phyloP scores from a whole-genome alignment of 2,888 invertebrate species.

The Megamerina dolium region DNA sequence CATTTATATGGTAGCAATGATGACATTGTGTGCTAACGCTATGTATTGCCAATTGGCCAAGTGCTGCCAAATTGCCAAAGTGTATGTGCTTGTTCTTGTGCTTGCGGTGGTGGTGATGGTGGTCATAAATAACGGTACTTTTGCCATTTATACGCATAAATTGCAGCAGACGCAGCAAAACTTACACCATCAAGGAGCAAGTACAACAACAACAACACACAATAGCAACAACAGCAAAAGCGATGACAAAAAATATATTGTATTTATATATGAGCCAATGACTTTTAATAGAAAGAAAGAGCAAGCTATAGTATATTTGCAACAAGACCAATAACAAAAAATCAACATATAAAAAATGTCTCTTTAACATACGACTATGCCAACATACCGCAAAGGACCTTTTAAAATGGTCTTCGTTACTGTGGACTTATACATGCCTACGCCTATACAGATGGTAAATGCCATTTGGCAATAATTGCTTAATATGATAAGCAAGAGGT shows the following conservation, averaged over 20 bases:
- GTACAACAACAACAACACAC: slow-evolving; percentile 1
- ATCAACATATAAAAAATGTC: no score
- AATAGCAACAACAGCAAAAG: slow-evolving; percentile 3
- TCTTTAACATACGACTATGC: no score
- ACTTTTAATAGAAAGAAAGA: no score
- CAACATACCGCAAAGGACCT: slow-evolving; percentile 2
- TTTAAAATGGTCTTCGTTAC: no score
- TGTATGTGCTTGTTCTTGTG: not conserved
- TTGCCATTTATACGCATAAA: slow-evolving; percentile 37
- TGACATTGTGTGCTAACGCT: no score
- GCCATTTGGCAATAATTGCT: slow-evolving; percentile 41
- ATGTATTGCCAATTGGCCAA: slow-evolving; percentile 10
- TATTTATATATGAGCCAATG: no score
- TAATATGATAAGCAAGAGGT: no score
- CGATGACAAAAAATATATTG: not conserved
- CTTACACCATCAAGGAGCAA: no score
- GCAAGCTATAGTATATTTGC: no score
- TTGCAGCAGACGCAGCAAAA: slow-evolving; percentile 20
- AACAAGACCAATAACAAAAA: no score
- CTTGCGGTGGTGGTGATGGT: slow-evolving; percentile 17
- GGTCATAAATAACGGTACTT: slow-evolving; percentile 48
- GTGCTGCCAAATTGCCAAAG: slow-evolving; percentile 8
- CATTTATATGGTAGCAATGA: no score
- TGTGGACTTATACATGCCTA: no score
- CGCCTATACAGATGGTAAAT: slow-evolving; percentile 20